Percentiles rank a stretch among this genome's conserved stretches.
Conservation (phyloP, 2,888 invertebrate genomes). For the Aphelenchoides bicaudatus region DNA sequence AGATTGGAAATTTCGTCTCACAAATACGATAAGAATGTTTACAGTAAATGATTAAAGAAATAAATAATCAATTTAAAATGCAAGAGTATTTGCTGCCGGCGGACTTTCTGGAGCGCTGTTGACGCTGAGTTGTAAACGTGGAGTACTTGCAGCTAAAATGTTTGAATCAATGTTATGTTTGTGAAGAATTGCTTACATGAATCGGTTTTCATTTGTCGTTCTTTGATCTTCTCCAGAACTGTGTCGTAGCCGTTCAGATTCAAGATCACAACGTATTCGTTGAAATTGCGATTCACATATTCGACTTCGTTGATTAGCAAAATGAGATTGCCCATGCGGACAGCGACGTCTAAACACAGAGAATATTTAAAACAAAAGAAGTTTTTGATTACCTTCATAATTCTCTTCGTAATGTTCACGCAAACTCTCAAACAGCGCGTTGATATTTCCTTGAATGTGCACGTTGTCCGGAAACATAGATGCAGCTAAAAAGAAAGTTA, state of each 20-base stretch:
- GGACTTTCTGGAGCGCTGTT: too few species aligned
- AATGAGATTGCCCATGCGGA: slow-evolving; percentile 9
- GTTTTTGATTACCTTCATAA: background rate
- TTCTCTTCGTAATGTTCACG: slow-evolving; percentile 16
- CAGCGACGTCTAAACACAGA: slow-evolving; percentile 13
- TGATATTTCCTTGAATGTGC: background rate
- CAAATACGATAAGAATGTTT: too few species aligned
- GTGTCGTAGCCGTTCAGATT: slow-evolving; percentile 11
- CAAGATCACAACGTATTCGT: background rate
- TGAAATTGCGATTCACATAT: slow-evolving; percentile 10
- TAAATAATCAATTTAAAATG: too few species aligned
- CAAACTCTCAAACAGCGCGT: slow-evolving; percentile 10
- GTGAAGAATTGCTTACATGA: too few species aligned
- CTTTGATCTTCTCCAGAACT: slow-evolving; percentile 7
- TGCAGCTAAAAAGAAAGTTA: background rate
- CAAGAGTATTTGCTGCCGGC: too few species aligned
- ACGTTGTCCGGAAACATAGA: slow-evolving; percentile 12
- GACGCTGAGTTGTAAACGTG: too few species aligned
- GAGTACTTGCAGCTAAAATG: too few species aligned
- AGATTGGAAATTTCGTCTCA: too few species aligned
- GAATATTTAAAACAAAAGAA: background rate
- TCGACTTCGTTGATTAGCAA: slow-evolving; percentile 8
- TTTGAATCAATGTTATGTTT: too few species aligned
- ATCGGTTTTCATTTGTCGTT: background rate
- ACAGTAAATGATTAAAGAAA: too few species aligned